A percentile compares a stretch with the other conserved stretches of the same genome.
These are phyloP conservation scores for Nesidiocoris tenuis DNA, from an alignment of 2,888 invertebrate species.

Conservation along the genomic window DNA sequence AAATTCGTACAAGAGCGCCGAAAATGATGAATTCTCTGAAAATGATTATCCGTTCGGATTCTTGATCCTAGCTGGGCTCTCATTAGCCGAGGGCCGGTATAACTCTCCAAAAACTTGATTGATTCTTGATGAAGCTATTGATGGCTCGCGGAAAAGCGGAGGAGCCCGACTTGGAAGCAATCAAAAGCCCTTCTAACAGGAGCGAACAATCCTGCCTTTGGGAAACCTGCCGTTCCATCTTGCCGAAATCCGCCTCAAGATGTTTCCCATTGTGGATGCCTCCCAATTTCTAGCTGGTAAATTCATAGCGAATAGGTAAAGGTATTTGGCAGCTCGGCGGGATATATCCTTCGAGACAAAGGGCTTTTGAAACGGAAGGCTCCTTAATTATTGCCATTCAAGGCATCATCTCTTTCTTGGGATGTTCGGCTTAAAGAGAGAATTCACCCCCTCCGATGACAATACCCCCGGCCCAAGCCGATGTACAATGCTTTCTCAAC, in stretches of 20 bases:
- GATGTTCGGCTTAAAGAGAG: background rate
- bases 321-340: background rate
- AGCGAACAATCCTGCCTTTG: background rate
- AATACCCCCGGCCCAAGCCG: background rate
- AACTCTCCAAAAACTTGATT: slow-evolving; percentile 16
- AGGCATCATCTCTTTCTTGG: slow-evolving; percentile 29
- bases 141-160: slow-evolving; percentile 13
- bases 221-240: background rate
- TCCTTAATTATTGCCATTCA: slow-evolving; percentile 37
- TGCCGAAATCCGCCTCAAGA: background rate
- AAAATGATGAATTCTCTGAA: too few relatives aligned
- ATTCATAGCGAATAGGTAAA: slow-evolving; percentile 1
- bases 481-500: slow-evolving; percentile 12
- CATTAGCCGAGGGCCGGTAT: too few relatives aligned
- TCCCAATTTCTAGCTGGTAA: background rate
- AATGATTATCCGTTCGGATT: too few relatives aligned
- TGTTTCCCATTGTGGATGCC: background rate
- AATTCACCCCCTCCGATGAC: background rate
- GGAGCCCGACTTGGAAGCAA: background rate
- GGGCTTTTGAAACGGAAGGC: slow-evolving; percentile 11
- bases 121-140: slow-evolving; percentile 36
- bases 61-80: too few relatives aligned
- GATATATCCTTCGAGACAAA: slow-evolving; percentile 19
- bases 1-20: too few relatives aligned
- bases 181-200: slow-evolving; percentile 1